Evolutionary conservation across 1,140 invertebrate species (phyloP).

Genomic region (Pseudoatta argentina): DNA sequence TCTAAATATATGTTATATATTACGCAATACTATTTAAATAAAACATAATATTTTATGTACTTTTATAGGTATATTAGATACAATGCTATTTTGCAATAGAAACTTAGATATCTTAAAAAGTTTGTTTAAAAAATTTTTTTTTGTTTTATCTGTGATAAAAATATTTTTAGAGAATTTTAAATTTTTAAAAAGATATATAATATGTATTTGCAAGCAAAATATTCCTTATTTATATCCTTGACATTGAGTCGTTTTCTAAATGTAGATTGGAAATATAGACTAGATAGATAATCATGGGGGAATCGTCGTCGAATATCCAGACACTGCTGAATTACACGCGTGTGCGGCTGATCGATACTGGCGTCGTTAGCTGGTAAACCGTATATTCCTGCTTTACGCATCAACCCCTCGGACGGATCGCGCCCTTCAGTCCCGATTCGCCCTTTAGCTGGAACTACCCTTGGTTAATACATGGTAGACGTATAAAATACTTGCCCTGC

Average conservation of each 20-base stretch:
- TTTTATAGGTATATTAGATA: not conserved
- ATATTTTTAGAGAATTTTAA: not conserved
- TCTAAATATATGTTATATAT: not conserved
- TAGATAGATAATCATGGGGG: constrained; percentile 60
- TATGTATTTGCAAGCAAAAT: not conserved
- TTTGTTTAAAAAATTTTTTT: not conserved
- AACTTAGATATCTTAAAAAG: not conserved
- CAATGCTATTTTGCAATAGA: not conserved
- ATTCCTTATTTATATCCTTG: not conserved
- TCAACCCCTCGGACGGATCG: constrained; percentile 55
- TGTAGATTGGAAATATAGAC: constrained; percentile 11
- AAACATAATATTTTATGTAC: not conserved
- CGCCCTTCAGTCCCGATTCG: constrained; percentile 53
- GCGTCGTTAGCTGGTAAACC: constrained; percentile 73
- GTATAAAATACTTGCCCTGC: constrained; percentile 18
- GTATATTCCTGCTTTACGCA: constrained; percentile 68
- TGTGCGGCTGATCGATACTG: constrained; percentile 74
- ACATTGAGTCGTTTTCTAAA: not conserved
- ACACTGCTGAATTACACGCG: constrained; percentile 43
- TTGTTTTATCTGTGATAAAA: not conserved
- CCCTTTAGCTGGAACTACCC: constrained; percentile 25
- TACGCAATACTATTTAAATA: not conserved
- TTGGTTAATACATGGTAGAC: constrained; percentile 31
- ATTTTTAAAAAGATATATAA: not conserved
- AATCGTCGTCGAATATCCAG: constrained; percentile 54